phyloP scores from a whole-genome alignment of 2,797 vertebrate species.

The Artibeus lituratus region DNA sequence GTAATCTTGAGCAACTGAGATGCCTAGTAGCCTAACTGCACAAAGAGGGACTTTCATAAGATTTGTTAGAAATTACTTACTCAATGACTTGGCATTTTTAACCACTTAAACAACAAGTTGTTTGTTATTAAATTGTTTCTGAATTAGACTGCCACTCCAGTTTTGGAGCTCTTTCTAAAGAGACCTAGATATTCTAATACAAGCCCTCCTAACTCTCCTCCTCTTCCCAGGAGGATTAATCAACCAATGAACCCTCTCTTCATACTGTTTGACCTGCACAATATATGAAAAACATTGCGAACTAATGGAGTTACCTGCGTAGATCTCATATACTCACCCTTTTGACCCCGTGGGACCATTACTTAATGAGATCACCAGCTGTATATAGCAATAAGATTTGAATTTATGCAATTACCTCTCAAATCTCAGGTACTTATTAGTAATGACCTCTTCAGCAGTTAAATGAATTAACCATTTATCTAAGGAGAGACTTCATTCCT shows the following conservation, averaged over 20 bases:
- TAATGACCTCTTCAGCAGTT: neutral
- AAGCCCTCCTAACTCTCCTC: neutral
- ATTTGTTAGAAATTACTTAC: neutral
- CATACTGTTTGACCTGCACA: neutral
- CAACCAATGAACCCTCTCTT: neutral
- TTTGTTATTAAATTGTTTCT: neutral
- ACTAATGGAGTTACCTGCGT: neutral
- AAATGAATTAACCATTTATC: constrained; percentile 40
- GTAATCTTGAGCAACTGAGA: neutral
- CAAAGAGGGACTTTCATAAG: neutral
- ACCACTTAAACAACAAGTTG: neutral
- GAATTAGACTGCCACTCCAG: neutral
- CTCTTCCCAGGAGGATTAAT: neutral
- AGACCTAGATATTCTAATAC: neutral
- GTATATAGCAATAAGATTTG: neutral
- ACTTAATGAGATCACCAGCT: constrained; percentile 45
- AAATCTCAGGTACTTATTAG: constrained; percentile 18
- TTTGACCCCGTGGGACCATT: neutral
- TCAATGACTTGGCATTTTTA: neutral
- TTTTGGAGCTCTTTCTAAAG: constrained; percentile 22
- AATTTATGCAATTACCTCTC: constrained; percentile 25
- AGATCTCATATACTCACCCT: neutral
- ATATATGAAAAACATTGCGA: neutral
- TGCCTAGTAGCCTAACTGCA: neutral
- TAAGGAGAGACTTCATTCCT: neutral